phyloP scores from a whole-genome alignment of 2,797 vertebrate genomes.

The Prunella strophiata region DNA sequence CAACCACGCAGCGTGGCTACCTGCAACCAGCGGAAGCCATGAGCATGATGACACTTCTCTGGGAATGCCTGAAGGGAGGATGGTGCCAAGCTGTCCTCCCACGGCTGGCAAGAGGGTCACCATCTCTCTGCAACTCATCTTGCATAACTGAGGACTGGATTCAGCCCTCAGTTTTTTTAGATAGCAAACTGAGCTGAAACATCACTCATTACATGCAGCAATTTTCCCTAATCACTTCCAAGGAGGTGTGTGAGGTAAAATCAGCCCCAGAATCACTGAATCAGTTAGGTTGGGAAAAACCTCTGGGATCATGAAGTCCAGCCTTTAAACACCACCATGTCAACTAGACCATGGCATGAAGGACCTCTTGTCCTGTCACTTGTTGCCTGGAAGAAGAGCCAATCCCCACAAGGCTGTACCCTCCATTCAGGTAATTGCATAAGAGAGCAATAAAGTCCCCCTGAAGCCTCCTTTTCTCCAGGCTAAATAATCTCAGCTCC shows the following conservation, averaged over 20 bases:
- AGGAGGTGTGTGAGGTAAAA: background rate
- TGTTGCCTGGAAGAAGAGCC: background rate
- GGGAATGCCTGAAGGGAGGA: background rate
- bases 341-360: background rate
- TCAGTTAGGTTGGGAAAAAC: background rate
- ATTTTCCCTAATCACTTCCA: background rate
- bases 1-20: background rate
- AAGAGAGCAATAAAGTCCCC: rapidly evolving
- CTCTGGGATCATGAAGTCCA: background rate
- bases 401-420: rapidly evolving
- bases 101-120: background rate
- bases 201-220: background rate
- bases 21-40: background rate
- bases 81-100: background rate
- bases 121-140: background rate
- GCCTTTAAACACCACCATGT: background rate
- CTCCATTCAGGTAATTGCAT: background rate
- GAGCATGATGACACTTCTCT: background rate
- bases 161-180: background rate
- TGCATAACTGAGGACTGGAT: background rate
- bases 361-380: background rate
- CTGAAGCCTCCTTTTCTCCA: background rate
- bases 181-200: background rate
- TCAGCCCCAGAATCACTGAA: background rate
- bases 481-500: background rate